A percentile compares a stretch with the other conserved stretches of the same genome.
Evolutionary conservation across 2,797 vertebrate genomes (phyloP).

Genomic region (Hippopotamyrus pictus): DNA sequence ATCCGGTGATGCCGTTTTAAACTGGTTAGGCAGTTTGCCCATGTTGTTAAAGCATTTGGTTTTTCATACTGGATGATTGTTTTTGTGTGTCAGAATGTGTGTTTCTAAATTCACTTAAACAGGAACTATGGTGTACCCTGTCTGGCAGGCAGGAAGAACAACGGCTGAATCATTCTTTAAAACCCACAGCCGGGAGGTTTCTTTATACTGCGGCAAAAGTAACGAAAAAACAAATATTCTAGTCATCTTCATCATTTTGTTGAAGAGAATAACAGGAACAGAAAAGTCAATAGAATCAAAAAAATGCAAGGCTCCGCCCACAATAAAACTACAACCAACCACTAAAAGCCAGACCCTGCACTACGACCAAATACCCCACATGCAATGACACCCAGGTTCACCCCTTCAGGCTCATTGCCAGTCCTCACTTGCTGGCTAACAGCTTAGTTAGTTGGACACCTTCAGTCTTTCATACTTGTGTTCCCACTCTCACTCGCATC

Average conservation of each 20-base stretch:
- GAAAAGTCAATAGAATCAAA: not conserved
- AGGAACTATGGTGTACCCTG: not conserved
- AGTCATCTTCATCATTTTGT: not conserved
- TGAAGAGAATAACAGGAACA: not conserved
- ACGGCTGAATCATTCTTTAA: not conserved
- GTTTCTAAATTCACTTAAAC: slow-evolving; percentile 6
- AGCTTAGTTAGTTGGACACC: not conserved
- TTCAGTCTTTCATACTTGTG: not conserved
- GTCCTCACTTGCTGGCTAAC: not conserved
- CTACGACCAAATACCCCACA: not conserved
- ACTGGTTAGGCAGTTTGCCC: not conserved
- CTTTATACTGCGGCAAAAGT: not conserved
- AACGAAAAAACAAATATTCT: not conserved
- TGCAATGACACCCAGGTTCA: not conserved
- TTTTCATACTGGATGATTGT: not conserved
- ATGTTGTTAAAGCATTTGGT: not conserved
- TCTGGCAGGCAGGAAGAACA: not conserved
- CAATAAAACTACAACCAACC: not conserved
- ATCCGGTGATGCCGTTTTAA: not conserved
- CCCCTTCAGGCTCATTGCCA: not conserved
- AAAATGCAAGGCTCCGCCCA: not conserved
- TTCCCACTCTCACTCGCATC: not conserved
- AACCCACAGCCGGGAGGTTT: not conserved
- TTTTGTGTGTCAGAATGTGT: not conserved
- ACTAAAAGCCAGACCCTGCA: not conserved